Evolutionary conservation across 2,797 vertebrate species (phyloP), one percentile per base, ranked within the genome.

Genomic region (Oceanodroma leucorhoa): DNA sequence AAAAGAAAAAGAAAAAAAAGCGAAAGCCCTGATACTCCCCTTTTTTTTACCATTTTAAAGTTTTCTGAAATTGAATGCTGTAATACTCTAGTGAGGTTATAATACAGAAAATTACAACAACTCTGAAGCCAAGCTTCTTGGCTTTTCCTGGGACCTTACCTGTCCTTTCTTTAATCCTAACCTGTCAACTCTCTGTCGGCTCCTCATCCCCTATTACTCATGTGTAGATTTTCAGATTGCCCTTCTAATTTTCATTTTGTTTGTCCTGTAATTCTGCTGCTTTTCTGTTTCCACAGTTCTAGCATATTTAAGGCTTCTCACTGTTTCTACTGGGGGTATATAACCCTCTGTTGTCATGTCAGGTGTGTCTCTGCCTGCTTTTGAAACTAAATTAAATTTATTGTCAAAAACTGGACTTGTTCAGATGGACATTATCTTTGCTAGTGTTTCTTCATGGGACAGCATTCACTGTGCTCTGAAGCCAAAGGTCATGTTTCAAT

Each of bases 111-210:
- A 48, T 62, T 81, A 8, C 1, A 7, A 7, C 10, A 48, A 6
- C 8, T 66, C 27, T 61, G 32, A 55, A 76, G 14, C 9, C 23
- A 77, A 45, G 22, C 22, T 77, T 50, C 3, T 51, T 45, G 11
- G 10, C 36, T 80, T 91, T 91, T n/a, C 41, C 20, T 81, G 23
- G 6, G 18, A 50, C 17, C 20, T 41, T 69, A 14, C 30, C 10
- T 43, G 1, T 57, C 24, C 13, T 41, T 2, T 41, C 16, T 30
- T 60, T 67, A 34, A 30, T 61, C 17, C 29, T 51, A 38, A 34
- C 1, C 9, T 18, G 0, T 78, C n/a, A 72, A 2, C 2, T 80
- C 5, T 71, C 14, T 1, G 12, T 6, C 1, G 2, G 0, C 14
- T 50, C 6, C 21, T 73, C 7, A 34, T 41, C 18, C 11, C 3